Percentiles rank a stretch among this genome's conserved stretches.
These are phyloP conservation scores for Furcula furcula DNA, from an alignment of 2,888 invertebrate species.

Conservation along the genomic window DNA sequence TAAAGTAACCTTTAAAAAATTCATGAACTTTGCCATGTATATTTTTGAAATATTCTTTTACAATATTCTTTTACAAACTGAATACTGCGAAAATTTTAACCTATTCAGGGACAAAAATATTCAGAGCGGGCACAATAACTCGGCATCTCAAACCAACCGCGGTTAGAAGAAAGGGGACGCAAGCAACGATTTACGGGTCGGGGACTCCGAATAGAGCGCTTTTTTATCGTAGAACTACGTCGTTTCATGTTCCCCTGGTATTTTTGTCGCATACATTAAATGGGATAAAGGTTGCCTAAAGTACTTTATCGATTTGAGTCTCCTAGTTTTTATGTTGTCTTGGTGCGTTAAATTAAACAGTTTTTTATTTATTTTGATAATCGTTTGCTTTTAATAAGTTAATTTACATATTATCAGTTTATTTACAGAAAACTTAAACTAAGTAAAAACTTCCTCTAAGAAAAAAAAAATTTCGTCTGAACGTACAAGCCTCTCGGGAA, in stretches of 20 bases:
- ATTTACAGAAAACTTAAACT: too few relatives aligned
- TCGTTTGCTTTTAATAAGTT: too few relatives aligned
- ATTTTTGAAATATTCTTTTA: too few relatives aligned
- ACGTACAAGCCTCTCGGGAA: too few relatives aligned
- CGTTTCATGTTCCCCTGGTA: constrained; percentile 45
- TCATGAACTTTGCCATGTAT: too few relatives aligned
- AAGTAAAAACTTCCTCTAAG: too few relatives aligned
- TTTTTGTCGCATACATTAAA: constrained; percentile 25
- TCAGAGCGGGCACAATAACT: constrained; percentile 36
- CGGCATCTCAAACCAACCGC: constrained; percentile 37
- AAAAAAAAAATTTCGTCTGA: too few relatives aligned
- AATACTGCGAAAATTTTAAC: constrained; percentile 25
- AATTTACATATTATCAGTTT: too few relatives aligned
- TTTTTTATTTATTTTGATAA: too few relatives aligned
- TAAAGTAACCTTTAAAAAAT: too few relatives aligned
- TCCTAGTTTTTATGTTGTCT: constrained; percentile 19
- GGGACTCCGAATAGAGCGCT: constrained; percentile 43
- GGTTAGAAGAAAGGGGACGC: constrained; percentile 38
- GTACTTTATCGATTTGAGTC: constrained; percentile 27
- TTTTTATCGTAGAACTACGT: constrained; percentile 43
- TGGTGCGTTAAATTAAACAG: constrained; percentile 23
- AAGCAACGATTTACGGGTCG: constrained; percentile 53
- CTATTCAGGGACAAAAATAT: constrained; percentile 32
- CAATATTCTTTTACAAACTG: constrained; percentile 12
- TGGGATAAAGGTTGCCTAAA: constrained; percentile 26